Conservation (phyloP, 2,113 vertebrate species). For the Tragelaphus strepsiceros region DNA sequence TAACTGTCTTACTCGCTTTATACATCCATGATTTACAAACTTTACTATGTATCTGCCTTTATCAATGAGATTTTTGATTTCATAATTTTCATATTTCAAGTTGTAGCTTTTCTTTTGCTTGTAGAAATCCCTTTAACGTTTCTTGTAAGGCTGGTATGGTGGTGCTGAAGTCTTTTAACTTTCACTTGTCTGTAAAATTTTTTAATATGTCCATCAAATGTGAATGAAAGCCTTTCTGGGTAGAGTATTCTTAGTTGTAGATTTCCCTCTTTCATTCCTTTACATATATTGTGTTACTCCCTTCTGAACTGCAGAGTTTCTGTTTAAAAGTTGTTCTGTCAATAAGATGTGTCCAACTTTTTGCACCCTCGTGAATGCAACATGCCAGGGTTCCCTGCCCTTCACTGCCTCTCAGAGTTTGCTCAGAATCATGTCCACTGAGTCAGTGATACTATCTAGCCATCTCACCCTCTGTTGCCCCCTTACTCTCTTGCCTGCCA, state of each 20-base stretch:
- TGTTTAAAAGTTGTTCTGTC: not conserved
- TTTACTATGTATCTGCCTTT: not conserved
- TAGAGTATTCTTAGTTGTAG: no score
- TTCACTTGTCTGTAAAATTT: not conserved
- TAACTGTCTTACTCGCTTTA: not conserved
- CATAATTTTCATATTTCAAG: not conserved
- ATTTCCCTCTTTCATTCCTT: not conserved
- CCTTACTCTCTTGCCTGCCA: not conserved
- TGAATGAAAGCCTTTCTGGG: no score
- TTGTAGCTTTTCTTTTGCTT: not conserved
- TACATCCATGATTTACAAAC: not conserved
- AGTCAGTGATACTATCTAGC: not conserved
- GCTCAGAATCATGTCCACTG: not conserved
- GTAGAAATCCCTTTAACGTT: not conserved
- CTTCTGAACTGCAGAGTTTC: not conserved
- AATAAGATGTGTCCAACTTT: not conserved
- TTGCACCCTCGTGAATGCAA: not conserved
- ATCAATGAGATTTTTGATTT: not conserved
- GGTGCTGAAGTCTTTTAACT: not conserved
- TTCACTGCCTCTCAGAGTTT: not conserved
- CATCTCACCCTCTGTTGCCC: not conserved
- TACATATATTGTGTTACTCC: not conserved
- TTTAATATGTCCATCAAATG: no score
- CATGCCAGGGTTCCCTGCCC: not conserved
- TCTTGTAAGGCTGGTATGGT: not conserved